Evolutionary conservation across 2,888 invertebrate species (phyloP).

Genomic region (Cremastinae sp.): DNA sequence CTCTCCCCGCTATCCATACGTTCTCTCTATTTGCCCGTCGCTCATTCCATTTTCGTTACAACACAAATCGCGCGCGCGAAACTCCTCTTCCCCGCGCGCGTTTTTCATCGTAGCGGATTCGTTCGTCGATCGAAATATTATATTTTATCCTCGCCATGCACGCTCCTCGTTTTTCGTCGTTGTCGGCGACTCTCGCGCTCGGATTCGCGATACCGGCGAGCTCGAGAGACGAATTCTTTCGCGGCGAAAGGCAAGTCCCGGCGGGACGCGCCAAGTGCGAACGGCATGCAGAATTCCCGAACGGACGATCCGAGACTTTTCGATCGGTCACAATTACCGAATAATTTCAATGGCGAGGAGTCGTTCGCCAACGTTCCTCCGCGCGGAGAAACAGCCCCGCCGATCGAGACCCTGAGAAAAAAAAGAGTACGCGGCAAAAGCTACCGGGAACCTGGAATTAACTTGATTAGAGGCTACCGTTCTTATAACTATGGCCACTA

Average conservation of each 20-base stretch:
- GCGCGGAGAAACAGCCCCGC: slow-evolving; percentile 62
- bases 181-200: background rate
- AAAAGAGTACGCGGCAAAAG: slow-evolving; percentile 46
- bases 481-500: slow-evolving; percentile 78
- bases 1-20: slow-evolving; percentile 22
- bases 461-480: slow-evolving; percentile 81
- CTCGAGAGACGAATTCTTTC: slow-evolving; percentile 58
- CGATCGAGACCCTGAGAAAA: background rate
- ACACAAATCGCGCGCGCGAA: slow-evolving; percentile 29
- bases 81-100: slow-evolving; percentile 10
- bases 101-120: slow-evolving; percentile 5
- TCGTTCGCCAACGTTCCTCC: slow-evolving; percentile 73
- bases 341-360: slow-evolving; percentile 73
- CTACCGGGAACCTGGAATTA: slow-evolving; percentile 76
- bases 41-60: slow-evolving; percentile 36
- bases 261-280: background rate
- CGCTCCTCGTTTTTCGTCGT: background rate
- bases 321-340: slow-evolving; percentile 79
- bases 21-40: slow-evolving; percentile 45
- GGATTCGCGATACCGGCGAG: too few species aligned
- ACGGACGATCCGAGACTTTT: slow-evolving; percentile 73
- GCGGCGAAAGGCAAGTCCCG: slow-evolving; percentile 43
- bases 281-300: slow-evolving; percentile 2
- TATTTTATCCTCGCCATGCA: too few species aligned
- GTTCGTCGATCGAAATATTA: slow-evolving; percentile 5